Percentiles rank a stretch among this genome's conserved stretches.
phyloP scores from a whole-genome alignment of 2,888 invertebrate species.

The Trichogramma dendrolimi region DNA sequence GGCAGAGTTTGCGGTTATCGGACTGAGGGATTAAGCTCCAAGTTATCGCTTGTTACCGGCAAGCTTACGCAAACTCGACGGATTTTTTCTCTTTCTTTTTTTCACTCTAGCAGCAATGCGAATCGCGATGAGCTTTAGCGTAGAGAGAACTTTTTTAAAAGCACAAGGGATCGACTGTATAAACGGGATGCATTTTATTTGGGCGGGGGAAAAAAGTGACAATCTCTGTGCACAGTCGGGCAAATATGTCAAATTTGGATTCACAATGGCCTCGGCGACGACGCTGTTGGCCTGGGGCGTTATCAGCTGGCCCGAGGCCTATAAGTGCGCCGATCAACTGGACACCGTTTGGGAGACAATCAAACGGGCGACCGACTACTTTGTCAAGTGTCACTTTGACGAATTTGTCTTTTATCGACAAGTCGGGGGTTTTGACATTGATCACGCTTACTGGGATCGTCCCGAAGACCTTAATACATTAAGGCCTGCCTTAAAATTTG shows the following conservation, averaged over 20 bases:
- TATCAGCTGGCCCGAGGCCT: constrained; percentile 55
- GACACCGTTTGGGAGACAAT: constrained; percentile 52
- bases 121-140: too few relatives aligned
- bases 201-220: neutral
- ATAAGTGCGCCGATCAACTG: constrained; percentile 53
- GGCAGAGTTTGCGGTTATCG: too few relatives aligned
- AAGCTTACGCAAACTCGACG: too few relatives aligned
- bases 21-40: too few relatives aligned
- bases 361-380: constrained; percentile 61
- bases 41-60: too few relatives aligned
- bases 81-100: too few relatives aligned
- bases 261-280: constrained; percentile 57
- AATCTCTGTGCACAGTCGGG: constrained; percentile 40
- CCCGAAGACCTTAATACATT: constrained; percentile 60
- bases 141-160: too few relatives aligned
- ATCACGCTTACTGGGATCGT: constrained; percentile 61
- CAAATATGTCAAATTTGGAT: constrained; percentile 59
- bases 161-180: too few relatives aligned
- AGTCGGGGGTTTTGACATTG: constrained; percentile 58
- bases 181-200: too few relatives aligned
- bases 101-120: too few relatives aligned
- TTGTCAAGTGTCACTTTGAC: constrained; percentile 58
- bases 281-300: constrained; percentile 58
- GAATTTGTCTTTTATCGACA: constrained; percentile 57
- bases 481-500: constrained; percentile 59